Base-by-base conservation (phyloP, 2,888 invertebrate genomes). In the Xiphydria camelus region DNA sequence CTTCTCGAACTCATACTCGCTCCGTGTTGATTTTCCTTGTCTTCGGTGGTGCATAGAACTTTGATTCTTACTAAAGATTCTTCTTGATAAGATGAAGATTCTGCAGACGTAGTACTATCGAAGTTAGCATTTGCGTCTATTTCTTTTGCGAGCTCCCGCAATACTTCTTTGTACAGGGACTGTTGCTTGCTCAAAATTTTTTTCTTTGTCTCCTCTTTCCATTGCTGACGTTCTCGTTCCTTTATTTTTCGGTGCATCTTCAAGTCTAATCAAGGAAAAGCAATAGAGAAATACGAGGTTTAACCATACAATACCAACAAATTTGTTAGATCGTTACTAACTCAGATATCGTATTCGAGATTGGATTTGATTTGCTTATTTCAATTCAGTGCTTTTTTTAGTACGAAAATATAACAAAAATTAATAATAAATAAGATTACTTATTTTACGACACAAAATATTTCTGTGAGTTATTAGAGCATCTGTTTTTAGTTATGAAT, bases 211-310 rank as follows among this genome's bases (percentile, higher is more conserved):
- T 65, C 61, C 57, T 63, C 65, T 37, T 65, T 70, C 51, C 75
- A 70, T 49, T 73, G 70, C 49, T 73, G 73, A 22, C 73, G 74
- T 57, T 80, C 75, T n/a, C n/a, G n/a, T 66, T 85, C 82, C 64
- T 84, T 86, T 20, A 87, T 83, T 46, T 74, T 74, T 25, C 66
- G 54, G 9, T 73, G 66, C 19, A 69, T 82, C 66, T 87, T 87
- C 38, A 88, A 75, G 76, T 87, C 87, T 87, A 69, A 36, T 78
- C 76, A 29, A 44, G 50, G 20, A 40, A 39, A 49, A 45, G 36
- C 33, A 55, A 37, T 14, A 33, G 4, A 45, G n/a, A n/a, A n/a
- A 43, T 40, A 6, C n/a, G n/a, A n/a, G n/a, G n/a, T n/a, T n/a
- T n/a, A n/a, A n/a, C n/a, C n/a, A n/a, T n/a, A n/a, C n/a, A n/a